Evolutionary conservation across 2,797 vertebrate species (phyloP).

Genomic region (Macropus fuliginosus): DNA sequence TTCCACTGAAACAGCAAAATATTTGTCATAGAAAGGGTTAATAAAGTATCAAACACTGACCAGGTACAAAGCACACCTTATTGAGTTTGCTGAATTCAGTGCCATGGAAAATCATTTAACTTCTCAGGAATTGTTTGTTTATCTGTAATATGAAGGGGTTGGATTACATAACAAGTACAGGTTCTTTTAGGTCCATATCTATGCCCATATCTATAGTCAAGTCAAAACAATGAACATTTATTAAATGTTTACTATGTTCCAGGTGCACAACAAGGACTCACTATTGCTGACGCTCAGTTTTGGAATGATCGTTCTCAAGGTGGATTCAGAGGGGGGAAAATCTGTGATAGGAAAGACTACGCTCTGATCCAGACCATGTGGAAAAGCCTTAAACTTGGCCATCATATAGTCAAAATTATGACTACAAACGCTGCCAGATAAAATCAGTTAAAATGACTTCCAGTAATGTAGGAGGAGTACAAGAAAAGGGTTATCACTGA

Average conservation of each 20-base stretch:
- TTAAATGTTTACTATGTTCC: background rate
- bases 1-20: background rate
- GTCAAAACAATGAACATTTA: background rate
- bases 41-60: background rate
- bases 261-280: background rate
- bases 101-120: background rate
- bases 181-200: background rate
- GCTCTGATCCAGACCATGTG: background rate
- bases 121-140: background rate
- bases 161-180: background rate
- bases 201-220: background rate
- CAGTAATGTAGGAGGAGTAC: background rate
- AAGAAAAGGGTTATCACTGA: background rate
- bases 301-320: background rate
- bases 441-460: background rate
- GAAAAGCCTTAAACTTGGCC: background rate
- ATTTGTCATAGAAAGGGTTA: background rate
- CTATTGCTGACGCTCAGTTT: background rate
- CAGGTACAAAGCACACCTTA: background rate
- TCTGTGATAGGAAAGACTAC: background rate
- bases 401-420: background rate
- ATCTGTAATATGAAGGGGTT: background rate
- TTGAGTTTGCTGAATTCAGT: background rate
- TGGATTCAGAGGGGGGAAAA: background rate
- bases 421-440: background rate